Percentiles rank a stretch among this genome's conserved stretches.
phyloP scores from a whole-genome alignment of 2,888 invertebrate species.

The Hypomecis punctinalis region DNA sequence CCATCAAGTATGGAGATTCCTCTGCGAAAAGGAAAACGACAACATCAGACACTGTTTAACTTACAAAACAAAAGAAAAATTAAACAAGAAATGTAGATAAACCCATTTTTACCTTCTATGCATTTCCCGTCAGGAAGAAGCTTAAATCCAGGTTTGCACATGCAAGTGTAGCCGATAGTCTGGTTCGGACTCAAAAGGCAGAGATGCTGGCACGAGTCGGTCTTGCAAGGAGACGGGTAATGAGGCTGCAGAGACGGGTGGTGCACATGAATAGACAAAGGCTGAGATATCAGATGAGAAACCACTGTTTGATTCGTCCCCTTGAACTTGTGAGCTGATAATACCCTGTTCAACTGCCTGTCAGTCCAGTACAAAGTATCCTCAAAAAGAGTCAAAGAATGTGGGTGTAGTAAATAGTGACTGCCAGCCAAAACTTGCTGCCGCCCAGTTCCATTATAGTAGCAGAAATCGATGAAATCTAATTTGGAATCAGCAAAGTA shows the following conservation, averaged over 20 bases:
- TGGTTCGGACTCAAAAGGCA: slow-evolving; percentile 94
- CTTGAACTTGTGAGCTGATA: slow-evolving; percentile 96
- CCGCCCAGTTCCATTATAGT: slow-evolving; percentile 96
- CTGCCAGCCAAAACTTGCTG: slow-evolving; percentile 95
- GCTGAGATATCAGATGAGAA: slow-evolving; percentile 97
- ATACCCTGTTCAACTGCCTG: slow-evolving; percentile 94
- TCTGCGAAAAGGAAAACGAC: slow-evolving; percentile 78
- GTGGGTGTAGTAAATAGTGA: slow-evolving; percentile 97
- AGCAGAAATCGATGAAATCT: slow-evolving; percentile 98
- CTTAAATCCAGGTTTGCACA: slow-evolving; percentile 95
- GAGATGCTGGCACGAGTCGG: slow-evolving; percentile 91
- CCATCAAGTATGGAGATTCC: slow-evolving; percentile 94
- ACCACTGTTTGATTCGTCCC: slow-evolving; percentile 97
- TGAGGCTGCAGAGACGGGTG: slow-evolving; percentile 97
- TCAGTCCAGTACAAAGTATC: slow-evolving; percentile 99
- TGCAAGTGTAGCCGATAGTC: slow-evolving; percentile 91
- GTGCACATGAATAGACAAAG: slow-evolving; percentile 97
- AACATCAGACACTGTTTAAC: not conserved
- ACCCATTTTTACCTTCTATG: slow-evolving; percentile 80
- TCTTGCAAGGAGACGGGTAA: slow-evolving; percentile 90
- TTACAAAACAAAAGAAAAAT: not conserved
- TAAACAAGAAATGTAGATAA: not conserved
- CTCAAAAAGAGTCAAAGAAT: slow-evolving; percentile 97
- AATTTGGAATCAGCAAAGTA: slow-evolving; percentile 99
- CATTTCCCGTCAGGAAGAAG: slow-evolving; percentile 88